These are phyloP conservation scores for Macrotis lagotis DNA, from an alignment of 2,113 vertebrate species.

Conservation along the genomic window DNA sequence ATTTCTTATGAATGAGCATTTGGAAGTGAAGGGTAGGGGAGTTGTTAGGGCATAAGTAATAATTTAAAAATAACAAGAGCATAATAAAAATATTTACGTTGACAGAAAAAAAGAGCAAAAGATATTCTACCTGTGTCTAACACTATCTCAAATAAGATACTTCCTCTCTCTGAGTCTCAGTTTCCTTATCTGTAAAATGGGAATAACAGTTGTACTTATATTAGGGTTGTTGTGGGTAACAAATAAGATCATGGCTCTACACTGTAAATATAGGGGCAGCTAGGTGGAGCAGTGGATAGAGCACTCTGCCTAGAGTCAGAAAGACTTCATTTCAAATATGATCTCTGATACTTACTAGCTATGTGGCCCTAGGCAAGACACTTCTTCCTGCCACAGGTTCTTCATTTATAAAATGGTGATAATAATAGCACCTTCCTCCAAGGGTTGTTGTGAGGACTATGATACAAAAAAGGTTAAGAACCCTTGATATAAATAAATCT, in stretches of 20 bases:
- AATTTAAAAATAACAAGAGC: not conserved
- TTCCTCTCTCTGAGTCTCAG: not conserved
- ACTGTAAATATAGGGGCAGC: not conserved
- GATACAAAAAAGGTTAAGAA: not conserved
- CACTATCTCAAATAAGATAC: not conserved
- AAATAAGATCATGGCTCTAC: not conserved
- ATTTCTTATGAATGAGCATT: not conserved
- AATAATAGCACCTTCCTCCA: not conserved
- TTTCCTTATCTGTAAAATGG: not conserved
- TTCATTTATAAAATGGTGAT: not conserved
- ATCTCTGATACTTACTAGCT: not conserved
- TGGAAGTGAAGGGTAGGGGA: not conserved
- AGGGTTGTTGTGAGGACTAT: not conserved
- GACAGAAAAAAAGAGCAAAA: not conserved
- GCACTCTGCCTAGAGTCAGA: not conserved
- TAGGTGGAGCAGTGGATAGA: not conserved
- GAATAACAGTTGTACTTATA: not conserved
- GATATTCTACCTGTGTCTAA: not conserved
- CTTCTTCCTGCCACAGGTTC: not conserved
- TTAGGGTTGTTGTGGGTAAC: not conserved
- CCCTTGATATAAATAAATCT: not conserved
- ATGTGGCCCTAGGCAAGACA: not conserved
- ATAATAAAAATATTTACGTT: not conserved
- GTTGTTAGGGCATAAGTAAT: not conserved
- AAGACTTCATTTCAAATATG: not conserved